Base-by-base conservation (phyloP, 2,888 invertebrate species). In the Scaptomyza reducta region DNA sequence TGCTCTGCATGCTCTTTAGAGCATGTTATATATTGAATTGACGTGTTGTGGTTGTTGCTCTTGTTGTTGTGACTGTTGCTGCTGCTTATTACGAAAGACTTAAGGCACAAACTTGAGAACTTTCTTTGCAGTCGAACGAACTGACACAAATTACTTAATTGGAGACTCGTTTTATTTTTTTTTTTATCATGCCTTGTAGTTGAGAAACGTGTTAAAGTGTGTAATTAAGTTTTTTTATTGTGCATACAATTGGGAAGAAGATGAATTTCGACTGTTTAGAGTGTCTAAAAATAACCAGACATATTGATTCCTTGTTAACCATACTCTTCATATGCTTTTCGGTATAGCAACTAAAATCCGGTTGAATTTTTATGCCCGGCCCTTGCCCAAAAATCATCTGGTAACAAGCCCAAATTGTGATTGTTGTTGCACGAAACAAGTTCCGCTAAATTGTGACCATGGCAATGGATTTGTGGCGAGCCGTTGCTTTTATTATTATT, bases 391-490 rank as follows among this genome's bases (percentile, higher is more conserved):
- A 56, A 47, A 65, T 65, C 65, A 58, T 55, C 70, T 71, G 70
- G 75, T 62, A 79, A 84, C 80, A 77, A 79, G 77, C 72, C 71
- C 60, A 69, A 76, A 67, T 53, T 69, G 25, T 63, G 38, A 44
- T 47, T 65, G 42, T 27, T 31, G 31, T 10, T 41, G 58, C 40
- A 47, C 33, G 61, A 88, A 85, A 85, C 88, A 75, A 80, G 85
- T 85, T 85, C 80, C 80, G 72, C 76, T 70, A 85, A 88, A 85
- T 83, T 83, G 87, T 87, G 87, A 85, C 87, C 87, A 66, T 87
- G 87, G 89, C 89, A 70, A 88, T 87, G 87, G 89, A 87, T 87
- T 88, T 80, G 54, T 74, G 59, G 66, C 66, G 50, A 56, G 58
- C 27, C 44, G 59, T 63, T 71, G 60, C 50, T 70, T 70, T 61